These are phyloP conservation scores for Stichodactyla helianthus DNA, from an alignment of 64 coral and sea anemone genomes.

Conservation along the genomic window DNA sequence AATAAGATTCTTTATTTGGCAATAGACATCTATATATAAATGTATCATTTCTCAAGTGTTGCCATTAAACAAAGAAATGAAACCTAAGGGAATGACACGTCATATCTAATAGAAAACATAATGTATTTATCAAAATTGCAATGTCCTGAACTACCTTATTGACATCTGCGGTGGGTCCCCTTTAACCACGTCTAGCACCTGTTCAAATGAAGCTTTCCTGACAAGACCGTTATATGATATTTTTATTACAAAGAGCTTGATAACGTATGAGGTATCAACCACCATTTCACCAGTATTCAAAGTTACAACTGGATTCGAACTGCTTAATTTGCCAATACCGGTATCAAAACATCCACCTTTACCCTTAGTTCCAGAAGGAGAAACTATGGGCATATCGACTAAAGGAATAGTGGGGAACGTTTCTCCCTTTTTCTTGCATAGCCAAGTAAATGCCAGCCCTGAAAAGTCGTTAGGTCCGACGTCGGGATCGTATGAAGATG, in stretches of 20 bases:
- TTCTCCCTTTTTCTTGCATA: conserved; percentile 65
- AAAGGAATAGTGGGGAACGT: conserved; percentile 9
- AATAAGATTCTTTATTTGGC: no score
- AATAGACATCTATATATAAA: no score
- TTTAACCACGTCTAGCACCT: conserved; percentile 60
- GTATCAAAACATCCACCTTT: conserved; percentile 80
- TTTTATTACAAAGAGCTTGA: conserved; percentile 67
- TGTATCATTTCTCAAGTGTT: no score
- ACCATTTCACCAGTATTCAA: conserved; percentile 52
- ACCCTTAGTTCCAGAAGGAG: not conserved
- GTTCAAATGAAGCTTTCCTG: conserved; percentile 41
- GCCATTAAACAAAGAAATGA: no score
- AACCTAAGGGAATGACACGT: no score
- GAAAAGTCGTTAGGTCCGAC: conserved; percentile 18
- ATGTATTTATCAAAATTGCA: not conserved
- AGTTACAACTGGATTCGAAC: not conserved
- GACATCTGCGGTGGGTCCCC: conserved; percentile 61
- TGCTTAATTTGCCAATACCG: conserved; percentile 58
- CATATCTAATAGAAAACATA: no score
- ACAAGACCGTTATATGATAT: not conserved
- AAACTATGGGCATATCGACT: conserved; percentile 12
- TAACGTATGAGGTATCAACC: conserved; percentile 26
- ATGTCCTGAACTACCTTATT: conserved; percentile 47
- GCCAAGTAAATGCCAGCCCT: conserved; percentile 59
- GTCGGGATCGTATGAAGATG: conserved; percentile 47